Conservation (phyloP, 2,113 vertebrate species). For the Calonectris borealis region DNA sequence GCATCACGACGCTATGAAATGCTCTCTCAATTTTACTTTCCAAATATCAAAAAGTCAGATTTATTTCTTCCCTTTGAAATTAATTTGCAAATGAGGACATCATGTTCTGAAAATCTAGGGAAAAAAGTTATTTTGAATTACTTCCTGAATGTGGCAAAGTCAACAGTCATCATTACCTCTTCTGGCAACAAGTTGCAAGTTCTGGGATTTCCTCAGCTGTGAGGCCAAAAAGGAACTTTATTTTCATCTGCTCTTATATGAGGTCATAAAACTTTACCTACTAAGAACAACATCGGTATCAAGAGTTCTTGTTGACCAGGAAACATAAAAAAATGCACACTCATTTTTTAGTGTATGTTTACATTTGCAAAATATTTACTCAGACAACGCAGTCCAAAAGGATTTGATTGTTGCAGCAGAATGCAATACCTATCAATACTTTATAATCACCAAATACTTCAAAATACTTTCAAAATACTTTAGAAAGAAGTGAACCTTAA, state of each 20-base stretch:
- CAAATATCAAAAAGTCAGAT: neutral
- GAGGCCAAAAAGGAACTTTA: neutral
- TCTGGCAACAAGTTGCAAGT: neutral
- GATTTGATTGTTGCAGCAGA: neutral
- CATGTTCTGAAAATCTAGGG: neutral
- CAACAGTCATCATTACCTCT: neutral
- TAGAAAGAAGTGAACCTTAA: neutral
- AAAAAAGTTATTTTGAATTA: neutral
- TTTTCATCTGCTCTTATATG: neutral
- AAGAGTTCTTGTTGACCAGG: neutral
- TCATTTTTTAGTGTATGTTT: neutral
- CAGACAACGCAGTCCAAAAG: neutral
- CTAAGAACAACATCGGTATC: neutral
- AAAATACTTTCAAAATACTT: neutral
- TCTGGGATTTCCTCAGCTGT: neutral
- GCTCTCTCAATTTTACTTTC: neutral
- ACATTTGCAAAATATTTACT: neutral
- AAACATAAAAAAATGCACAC: neutral
- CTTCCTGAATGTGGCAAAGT: neutral
- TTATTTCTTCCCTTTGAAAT: neutral
- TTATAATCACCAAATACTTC: neutral
- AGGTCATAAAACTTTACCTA: neutral
- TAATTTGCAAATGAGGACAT: neutral
- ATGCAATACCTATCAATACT: neutral
- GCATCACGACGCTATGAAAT: neutral